phyloP scores from a whole-genome alignment of 2,797 vertebrate genomes.

The Hephaestus fuliginosus region DNA sequence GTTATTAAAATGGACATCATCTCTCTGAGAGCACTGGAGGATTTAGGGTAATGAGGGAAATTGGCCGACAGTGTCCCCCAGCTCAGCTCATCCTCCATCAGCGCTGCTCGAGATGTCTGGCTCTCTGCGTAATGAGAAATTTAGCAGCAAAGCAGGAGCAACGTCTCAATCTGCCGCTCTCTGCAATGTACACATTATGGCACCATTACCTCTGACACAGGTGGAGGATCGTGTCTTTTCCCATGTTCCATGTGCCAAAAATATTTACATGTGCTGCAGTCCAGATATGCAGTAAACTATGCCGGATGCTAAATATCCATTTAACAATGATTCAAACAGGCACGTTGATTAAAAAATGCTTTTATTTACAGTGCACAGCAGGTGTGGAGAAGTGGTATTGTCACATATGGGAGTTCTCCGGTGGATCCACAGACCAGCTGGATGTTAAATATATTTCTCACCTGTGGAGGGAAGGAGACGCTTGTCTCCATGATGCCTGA shows the following conservation, averaged over 20 bases:
- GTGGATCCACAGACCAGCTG: neutral
- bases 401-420: neutral
- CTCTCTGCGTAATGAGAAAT: constrained; percentile 57
- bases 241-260: neutral
- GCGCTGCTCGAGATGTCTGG: constrained; percentile 47
- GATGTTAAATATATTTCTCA: constrained; percentile 9
- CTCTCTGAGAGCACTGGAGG: constrained; percentile 59
- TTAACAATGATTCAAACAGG: constrained; percentile 15
- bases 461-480: neutral
- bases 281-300: neutral
- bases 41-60: constrained; percentile 71
- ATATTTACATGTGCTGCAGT: neutral
- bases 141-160: constrained; percentile 30
- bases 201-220: constrained; percentile 36
- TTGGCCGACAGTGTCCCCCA: constrained; percentile 57
- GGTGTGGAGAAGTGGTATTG: neutral
- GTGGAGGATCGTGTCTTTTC: constrained; percentile 10
- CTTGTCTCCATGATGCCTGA: neutral
- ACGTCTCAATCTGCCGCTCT: constrained; percentile 36
- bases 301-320: neutral
- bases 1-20: constrained; percentile 69
- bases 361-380: constrained; percentile 1
- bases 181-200: constrained; percentile 18
- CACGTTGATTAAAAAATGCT: constrained; percentile 7
- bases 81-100: constrained; percentile 59